phyloP scores from a whole-genome alignment of 2,113 vertebrate species.

The Misgurnus anguillicaudatus region DNA sequence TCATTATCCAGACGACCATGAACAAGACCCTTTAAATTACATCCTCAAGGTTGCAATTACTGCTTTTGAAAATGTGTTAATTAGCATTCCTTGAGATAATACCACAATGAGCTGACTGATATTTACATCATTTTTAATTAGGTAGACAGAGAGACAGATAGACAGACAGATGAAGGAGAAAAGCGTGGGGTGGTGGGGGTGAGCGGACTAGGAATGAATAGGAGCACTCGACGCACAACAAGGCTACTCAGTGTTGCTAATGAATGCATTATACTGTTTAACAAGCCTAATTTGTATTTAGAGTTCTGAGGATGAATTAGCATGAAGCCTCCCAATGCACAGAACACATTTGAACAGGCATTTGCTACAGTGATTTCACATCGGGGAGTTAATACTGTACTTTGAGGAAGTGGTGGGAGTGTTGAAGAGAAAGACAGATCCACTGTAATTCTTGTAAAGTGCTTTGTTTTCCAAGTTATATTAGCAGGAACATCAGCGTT shows the following conservation, averaged over 20 bases:
- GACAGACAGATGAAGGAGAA: conserved; percentile 44
- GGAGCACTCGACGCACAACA: conserved; percentile 53
- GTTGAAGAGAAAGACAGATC: conserved; percentile 24
- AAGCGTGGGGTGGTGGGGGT: conserved; percentile 15
- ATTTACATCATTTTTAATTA: conserved; percentile 65
- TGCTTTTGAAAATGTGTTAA: conserved; percentile 61
- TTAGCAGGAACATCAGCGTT: conserved; percentile 35
- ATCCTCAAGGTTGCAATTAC: conserved; percentile 68
- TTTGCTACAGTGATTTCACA: conserved; percentile 54
- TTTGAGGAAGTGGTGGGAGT: conserved; percentile 26
- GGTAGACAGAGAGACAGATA: conserved; percentile 55
- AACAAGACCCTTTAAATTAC: conserved; percentile 61
- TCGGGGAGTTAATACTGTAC: conserved; percentile 54
- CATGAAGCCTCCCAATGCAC: conserved; percentile 59
- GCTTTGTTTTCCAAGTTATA: conserved; percentile 56
- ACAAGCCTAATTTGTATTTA: conserved; percentile 67
- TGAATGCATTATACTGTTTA: conserved; percentile 63
- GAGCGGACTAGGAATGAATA: conserved; percentile 42
- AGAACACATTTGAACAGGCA: conserved; percentile 57
- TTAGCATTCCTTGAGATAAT: conserved; percentile 61
- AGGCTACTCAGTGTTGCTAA: conserved; percentile 56
- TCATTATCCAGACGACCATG: conserved; percentile 54
- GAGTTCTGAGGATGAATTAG: conserved; percentile 63
- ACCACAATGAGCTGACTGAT: conserved; percentile 56
- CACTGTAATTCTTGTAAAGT: conserved; percentile 55